phyloP scores from a whole-genome alignment of 2,113 vertebrate genomes.

The Tachysurus fulvidraco region DNA sequence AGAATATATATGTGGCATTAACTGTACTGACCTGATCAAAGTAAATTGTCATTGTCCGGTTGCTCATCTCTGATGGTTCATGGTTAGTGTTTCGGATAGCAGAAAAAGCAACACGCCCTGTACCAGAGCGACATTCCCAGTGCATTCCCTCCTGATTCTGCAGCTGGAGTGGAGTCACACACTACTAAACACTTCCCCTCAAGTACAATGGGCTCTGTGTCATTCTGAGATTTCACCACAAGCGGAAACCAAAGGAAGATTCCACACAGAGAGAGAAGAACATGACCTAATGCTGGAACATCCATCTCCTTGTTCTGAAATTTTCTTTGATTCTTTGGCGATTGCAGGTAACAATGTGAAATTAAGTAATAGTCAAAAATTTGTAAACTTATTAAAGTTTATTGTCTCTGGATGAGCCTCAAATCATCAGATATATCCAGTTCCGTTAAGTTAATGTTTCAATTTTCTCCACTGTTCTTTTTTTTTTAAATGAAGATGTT shows the following conservation, averaged over 20 bases:
- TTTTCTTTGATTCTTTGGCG: background rate
- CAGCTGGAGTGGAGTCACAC: constrained; percentile 74
- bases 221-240: constrained; percentile 69
- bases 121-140: constrained; percentile 77
- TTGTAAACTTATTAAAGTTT: background rate
- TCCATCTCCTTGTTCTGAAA: constrained; percentile 9
- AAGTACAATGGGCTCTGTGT: constrained; percentile 75
- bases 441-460: background rate
- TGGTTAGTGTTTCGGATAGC: constrained; percentile 77
- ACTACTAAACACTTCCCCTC: constrained; percentile 80
- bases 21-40: constrained; percentile 73
- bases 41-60: constrained; percentile 79
- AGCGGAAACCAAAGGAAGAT: constrained; percentile 55
- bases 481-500: background rate
- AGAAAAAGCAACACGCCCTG: constrained; percentile 73
- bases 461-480: background rate
- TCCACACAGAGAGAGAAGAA: constrained; percentile 28
- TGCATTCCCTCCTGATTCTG: constrained; percentile 69
- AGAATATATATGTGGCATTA: background rate
- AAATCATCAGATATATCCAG: background rate
- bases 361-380: background rate
- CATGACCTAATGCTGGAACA: background rate
- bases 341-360: background rate
- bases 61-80: constrained; percentile 79
- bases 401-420: background rate